phyloP scores from a whole-genome alignment of 2,888 invertebrate species.

The Apamea crenata region DNA sequence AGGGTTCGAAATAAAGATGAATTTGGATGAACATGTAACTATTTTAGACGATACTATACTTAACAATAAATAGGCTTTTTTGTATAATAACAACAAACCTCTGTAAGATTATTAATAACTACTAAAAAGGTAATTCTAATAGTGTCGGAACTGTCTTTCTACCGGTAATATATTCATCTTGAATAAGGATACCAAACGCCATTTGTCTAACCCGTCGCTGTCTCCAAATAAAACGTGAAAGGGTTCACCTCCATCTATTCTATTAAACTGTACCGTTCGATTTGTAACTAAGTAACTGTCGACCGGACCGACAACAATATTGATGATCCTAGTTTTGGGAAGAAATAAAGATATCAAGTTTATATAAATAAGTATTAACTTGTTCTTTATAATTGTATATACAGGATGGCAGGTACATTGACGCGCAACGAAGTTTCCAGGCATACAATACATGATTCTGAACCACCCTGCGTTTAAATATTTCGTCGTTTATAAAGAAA shows the following conservation, averaged over 20 bases:
- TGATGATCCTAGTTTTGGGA: conserved; percentile 27
- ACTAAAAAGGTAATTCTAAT: conserved; percentile 12
- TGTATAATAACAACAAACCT: background rate
- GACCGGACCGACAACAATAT: conserved; percentile 32
- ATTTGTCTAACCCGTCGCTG: conserved; percentile 54
- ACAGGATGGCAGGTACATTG: too few species aligned
- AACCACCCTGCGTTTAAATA: too few species aligned
- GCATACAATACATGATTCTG: too few species aligned
- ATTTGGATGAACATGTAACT: background rate
- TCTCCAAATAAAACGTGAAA: conserved; percentile 53
- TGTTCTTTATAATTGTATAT: too few species aligned
- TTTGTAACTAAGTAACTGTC: conserved; percentile 48
- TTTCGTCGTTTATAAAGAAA: too few species aligned
- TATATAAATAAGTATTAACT: background rate
- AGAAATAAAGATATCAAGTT: conserved; percentile 3
- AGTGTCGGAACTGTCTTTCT: conserved; percentile 28
- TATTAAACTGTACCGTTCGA: conserved; percentile 49
- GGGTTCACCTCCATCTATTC: conserved; percentile 56
- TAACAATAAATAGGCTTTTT: background rate
- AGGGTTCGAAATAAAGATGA: background rate
- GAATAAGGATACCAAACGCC: conserved; percentile 39
- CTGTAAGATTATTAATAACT: background rate
- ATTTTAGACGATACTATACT: background rate
- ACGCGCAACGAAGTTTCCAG: too few species aligned
- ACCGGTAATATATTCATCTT: conserved; percentile 42